phyloP scores from a whole-genome alignment of 1,140 invertebrate genomes.

The Stenopsyche tienmushanensis region DNA sequence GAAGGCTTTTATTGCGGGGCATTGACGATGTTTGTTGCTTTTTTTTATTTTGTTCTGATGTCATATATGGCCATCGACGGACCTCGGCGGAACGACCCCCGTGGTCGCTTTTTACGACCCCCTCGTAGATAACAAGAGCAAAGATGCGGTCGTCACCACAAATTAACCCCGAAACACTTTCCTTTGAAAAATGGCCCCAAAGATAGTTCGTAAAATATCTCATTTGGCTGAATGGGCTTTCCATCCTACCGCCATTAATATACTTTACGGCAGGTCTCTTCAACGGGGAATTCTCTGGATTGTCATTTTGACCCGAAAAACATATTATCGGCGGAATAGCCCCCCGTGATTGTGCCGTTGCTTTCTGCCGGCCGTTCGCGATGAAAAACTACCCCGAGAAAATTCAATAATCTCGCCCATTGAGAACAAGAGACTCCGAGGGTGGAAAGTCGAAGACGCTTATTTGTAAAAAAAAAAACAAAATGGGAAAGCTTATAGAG shows the following conservation, averaged over 20 bases:
- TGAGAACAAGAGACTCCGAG: too few species aligned
- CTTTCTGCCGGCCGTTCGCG: background rate
- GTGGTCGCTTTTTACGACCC: background rate
- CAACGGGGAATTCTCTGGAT: background rate
- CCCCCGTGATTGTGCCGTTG: background rate
- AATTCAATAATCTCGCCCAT: too few species aligned
- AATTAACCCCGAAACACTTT: background rate
- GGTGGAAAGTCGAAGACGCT: too few species aligned
- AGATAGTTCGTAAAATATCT: background rate
- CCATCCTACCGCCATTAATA: background rate
- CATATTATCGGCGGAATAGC: background rate
- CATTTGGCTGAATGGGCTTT: background rate
- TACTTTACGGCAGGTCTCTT: background rate
- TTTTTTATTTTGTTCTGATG: too few species aligned
- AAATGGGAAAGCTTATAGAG: too few species aligned
- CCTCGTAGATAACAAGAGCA: background rate
- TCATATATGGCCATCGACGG: too few species aligned
- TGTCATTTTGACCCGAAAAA: background rate
- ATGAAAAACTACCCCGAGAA: too few species aligned
- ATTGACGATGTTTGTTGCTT: too few species aligned
- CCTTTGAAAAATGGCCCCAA: background rate
- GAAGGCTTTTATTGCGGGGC: too few species aligned
- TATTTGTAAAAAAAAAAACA: too few species aligned
- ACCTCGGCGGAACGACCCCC: too few species aligned
- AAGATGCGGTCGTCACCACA: background rate